A percentile compares a stretch with the other conserved stretches of the same genome.
These are phyloP conservation scores for Dermatemys mawii DNA, from an alignment of 2,113 vertebrate species.

Conservation along the genomic window DNA sequence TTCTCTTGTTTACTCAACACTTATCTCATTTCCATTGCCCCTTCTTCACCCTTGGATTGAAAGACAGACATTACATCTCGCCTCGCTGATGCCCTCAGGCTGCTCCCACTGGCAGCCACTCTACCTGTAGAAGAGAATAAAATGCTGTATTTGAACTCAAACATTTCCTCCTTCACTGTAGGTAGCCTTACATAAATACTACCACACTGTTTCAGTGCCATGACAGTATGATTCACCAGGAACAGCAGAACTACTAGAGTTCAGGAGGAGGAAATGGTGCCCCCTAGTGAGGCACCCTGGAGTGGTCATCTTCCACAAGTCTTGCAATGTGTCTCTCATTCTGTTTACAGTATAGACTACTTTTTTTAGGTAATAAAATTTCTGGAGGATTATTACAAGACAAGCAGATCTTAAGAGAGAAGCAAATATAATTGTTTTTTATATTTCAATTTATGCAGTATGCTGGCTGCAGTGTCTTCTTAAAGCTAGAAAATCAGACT, in stretches of 20 bases:
- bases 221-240: background rate
- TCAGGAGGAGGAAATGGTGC: background rate
- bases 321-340: background rate
- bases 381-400: background rate
- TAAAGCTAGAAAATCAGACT: conserved; percentile 26
- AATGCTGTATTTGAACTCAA: background rate
- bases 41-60: background rate
- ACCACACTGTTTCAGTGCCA: background rate
- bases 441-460: background rate
- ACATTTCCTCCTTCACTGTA: background rate
- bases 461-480: background rate
- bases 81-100: background rate
- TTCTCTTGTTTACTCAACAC: background rate
- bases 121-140: background rate
- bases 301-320: background rate
- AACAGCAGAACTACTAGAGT: background rate
- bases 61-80: background rate
- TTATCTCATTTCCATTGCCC: background rate
- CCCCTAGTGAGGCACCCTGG: background rate
- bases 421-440: background rate
- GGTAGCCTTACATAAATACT: background rate
- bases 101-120: background rate
- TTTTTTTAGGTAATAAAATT: background rate
- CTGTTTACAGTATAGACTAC: background rate
- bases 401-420: background rate